Conservation (phyloP, 2,888 invertebrate species). For the Eupithecia insigniata region DNA sequence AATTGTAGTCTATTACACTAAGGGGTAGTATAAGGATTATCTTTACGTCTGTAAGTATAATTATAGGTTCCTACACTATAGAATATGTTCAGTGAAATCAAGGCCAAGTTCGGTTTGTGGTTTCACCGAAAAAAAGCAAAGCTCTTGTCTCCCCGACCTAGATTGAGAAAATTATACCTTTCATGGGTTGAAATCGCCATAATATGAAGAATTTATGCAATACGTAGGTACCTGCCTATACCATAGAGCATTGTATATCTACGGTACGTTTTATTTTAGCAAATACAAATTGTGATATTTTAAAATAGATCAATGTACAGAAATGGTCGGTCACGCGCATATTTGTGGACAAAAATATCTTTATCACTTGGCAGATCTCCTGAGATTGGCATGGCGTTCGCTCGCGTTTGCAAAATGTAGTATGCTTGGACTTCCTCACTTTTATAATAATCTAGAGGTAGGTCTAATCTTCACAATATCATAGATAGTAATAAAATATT, state of each 20-base stretch:
- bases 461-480: no score
- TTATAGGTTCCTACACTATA: background rate
- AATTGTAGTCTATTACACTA: background rate
- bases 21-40: background rate
- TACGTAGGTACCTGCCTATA: background rate
- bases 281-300: constrained; percentile 62
- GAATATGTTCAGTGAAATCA: no score
- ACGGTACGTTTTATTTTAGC: constrained; percentile 52
- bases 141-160: background rate
- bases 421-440: constrained; percentile 49
- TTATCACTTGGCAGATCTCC: constrained; percentile 80
- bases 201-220: background rate
- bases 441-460: background rate
- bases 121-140: background rate
- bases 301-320: constrained; percentile 68
- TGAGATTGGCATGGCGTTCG: constrained; percentile 50
- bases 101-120: background rate
- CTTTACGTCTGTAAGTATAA: background rate
- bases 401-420: constrained; percentile 62
- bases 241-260: background rate
- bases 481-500: background rate
- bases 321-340: constrained; percentile 79
- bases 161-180: background rate
- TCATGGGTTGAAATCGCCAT: background rate
- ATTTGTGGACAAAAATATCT: constrained; percentile 72